Conservation (phyloP, 2,888 invertebrate species). For the Catotricha subobsoleta region DNA sequence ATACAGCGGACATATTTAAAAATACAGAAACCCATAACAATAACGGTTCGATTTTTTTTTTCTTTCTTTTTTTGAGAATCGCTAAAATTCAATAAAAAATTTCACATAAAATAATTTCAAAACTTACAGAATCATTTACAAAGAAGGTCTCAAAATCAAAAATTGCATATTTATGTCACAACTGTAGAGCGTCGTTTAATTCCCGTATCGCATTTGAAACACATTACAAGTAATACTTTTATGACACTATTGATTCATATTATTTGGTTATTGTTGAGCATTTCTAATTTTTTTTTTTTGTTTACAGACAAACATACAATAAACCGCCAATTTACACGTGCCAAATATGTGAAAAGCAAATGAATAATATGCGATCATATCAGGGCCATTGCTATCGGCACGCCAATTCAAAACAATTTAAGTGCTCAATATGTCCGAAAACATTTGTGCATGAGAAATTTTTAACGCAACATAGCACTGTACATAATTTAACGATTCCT, state of each 20-base stretch:
- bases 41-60: no score
- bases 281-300: background rate
- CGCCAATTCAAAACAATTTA: constrained; percentile 10
- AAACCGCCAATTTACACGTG: constrained; percentile 7
- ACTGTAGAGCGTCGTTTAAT: background rate
- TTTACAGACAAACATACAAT: constrained; percentile 3
- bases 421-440: constrained; percentile 23
- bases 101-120: no score
- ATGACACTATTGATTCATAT: background rate
- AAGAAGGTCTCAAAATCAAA: background rate
- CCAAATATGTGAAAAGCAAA: constrained; percentile 5
- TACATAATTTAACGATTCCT: constrained; percentile 18
- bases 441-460: constrained; percentile 6
- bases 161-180: constrained; percentile 1
- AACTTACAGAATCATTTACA: no score
- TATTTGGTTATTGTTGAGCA: background rate
- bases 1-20: no score
- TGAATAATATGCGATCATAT: constrained; percentile 6
- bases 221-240: constrained; percentile 5
- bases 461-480: constrained; percentile 17
- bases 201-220: background rate
- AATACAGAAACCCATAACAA: no score
- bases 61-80: no score
- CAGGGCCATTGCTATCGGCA: constrained; percentile 6
- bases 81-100: no score